Percentiles rank a stretch among this genome's conserved stretches.
phyloP scores from a whole-genome alignment of 2,797 vertebrate species.

The Etheostoma perlongum region DNA sequence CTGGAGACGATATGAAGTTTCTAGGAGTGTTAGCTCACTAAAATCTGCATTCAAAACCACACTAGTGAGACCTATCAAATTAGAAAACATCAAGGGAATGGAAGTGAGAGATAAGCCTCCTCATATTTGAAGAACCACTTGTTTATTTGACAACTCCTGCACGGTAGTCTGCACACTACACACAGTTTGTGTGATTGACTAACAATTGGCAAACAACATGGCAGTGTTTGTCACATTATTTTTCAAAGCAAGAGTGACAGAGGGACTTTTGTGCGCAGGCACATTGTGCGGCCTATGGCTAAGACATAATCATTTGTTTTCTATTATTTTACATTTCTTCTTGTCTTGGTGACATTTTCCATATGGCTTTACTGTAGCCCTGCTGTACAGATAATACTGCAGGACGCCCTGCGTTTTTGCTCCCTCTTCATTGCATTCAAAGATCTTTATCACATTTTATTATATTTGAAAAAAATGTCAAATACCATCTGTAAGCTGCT shows the following conservation, averaged over 20 bases:
- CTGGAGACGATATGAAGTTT: conserved; percentile 44
- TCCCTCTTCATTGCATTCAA: conserved; percentile 14
- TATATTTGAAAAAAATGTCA: conserved; percentile 45
- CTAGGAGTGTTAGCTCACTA: conserved; percentile 49
- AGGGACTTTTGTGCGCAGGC: conserved; percentile 23
- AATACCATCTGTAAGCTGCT: conserved; percentile 38
- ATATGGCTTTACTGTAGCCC: neutral
- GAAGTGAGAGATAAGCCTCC: conserved; percentile 67
- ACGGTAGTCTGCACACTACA: conserved; percentile 54
- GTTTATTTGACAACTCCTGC: conserved; percentile 73
- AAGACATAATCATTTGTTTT: neutral
- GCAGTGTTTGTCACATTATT: conserved; percentile 31
- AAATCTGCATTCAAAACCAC: conserved; percentile 59
- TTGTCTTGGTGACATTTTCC: neutral
- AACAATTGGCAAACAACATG: conserved; percentile 53
- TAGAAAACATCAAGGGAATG: conserved; percentile 67
- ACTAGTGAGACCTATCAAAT: conserved; percentile 53
- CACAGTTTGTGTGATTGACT: conserved; percentile 61
- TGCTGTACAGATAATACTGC: conserved; percentile 20
- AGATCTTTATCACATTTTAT: conserved; percentile 48
- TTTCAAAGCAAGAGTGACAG: conserved; percentile 20
- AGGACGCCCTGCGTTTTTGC: conserved; percentile 1
- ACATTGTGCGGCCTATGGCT: neutral
- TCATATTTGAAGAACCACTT: conserved; percentile 75
- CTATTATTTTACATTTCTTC: conserved; percentile 13